Conservation (phyloP, 2,113 vertebrate genomes). For the Mormyrus lacerda region DNA sequence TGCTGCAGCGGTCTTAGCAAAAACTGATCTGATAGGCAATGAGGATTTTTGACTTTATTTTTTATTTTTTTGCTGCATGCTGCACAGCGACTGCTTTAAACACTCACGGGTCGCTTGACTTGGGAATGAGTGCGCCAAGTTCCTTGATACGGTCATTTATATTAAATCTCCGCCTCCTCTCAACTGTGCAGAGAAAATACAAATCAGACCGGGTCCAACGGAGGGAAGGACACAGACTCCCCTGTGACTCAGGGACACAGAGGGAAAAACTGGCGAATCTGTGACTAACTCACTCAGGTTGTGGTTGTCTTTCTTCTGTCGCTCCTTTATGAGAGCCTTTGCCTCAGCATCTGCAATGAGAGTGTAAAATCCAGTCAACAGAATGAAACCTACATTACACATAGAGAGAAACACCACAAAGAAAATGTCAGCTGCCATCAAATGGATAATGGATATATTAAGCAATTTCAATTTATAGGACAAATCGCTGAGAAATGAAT, state of each 20-base stretch:
- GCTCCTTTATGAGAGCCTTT: slow-evolving; percentile 75
- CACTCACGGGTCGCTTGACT: slow-evolving; percentile 74
- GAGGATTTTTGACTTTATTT: background rate
- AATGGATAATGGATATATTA: slow-evolving; percentile 16
- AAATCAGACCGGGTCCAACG: background rate
- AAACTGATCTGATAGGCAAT: background rate
- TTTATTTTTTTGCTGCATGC: background rate
- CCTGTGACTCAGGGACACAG: background rate
- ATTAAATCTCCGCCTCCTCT: slow-evolving; percentile 80
- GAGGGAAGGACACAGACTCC: background rate
- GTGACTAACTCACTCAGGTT: slow-evolving; percentile 74
- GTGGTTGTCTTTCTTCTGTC: slow-evolving; percentile 89
- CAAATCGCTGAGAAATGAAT: background rate
- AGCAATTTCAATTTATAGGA: background rate
- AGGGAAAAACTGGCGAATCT: background rate
- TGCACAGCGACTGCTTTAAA: background rate
- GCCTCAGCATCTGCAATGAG: slow-evolving; percentile 62
- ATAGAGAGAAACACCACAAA: background rate
- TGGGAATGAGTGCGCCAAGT: slow-evolving; percentile 75
- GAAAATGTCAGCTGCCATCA: background rate
- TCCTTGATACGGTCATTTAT: slow-evolving; percentile 91
- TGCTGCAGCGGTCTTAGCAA: background rate
- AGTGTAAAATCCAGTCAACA: background rate
- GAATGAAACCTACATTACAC: background rate
- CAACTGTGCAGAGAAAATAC: slow-evolving; percentile 54